Evolutionary conservation across 2,888 invertebrate species (phyloP), one percentile per base, ranked within the genome.

Genomic region (Hypomecis atomaria): DNA sequence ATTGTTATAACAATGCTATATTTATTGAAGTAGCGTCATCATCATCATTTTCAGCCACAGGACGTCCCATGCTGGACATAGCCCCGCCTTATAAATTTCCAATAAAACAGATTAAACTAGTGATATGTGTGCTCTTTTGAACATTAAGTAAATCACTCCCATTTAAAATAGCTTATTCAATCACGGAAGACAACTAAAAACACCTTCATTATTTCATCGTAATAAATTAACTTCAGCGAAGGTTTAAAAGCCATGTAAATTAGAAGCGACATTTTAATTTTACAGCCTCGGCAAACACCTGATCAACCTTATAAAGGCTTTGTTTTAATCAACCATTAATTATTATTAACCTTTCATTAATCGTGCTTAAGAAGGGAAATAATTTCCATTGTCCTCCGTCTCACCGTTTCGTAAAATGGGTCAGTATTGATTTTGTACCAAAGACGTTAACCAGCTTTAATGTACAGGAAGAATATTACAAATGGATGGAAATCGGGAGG

Each of bases 361-460:
- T 69, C 57, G 64, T 58, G 56, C 62, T 61, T 59, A 62, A 61
- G 62, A 63, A 59, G 60, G 58, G 48, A 69, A 69, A 66, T 71
- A 63, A 67, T 71, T 67, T 65, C 59, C 64, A 71, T 70, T 71
- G 70, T 68, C 66, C 67, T 58, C 40, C 38, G 38, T 65, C 66
- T 66, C 59, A 45, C 42, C 65, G 62, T 53, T 68, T 66, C 57
- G 52, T 69, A 70, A 78, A 79, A 74, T 71, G 60, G 78, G 74
- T 76, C 74, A 70, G 60, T 73, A 75, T 79, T 74, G 75, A 79
- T 79, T 78, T 71, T 62, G 70, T 59, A 59, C 67, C 66, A 71
- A 70, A 62, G 62, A 60, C 71, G 73, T 61, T 71, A 57, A 63
- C 67, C 65, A 56, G 67, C 59, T 63, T 66, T 63, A 55, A 66